A percentile compares a stretch with the other conserved stretches of the same genome.
These are phyloP conservation scores for Sibirionetta formosa DNA, from an alignment of 2,797 vertebrate species.

Conservation along the genomic window DNA sequence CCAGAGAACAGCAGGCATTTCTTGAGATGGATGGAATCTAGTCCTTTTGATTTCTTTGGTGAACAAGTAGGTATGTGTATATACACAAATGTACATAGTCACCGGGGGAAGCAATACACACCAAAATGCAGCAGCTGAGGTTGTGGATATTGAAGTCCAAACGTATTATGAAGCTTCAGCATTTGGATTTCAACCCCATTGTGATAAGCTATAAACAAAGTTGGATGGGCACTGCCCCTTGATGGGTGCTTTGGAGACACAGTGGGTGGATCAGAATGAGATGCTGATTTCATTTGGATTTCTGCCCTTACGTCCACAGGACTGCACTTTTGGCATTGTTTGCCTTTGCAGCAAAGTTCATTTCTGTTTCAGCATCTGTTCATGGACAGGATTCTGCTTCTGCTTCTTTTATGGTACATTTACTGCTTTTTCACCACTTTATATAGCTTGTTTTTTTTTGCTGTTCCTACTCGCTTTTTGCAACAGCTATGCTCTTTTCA, in stretches of 20 bases:
- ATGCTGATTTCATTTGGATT: constrained; percentile 50
- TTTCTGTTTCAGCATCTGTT: constrained; percentile 65
- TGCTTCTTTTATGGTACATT: background rate
- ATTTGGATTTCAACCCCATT: constrained; percentile 6
- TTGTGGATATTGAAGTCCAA: background rate
- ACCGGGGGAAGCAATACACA: background rate
- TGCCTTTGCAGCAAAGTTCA: constrained; percentile 14
- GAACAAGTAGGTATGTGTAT: background rate
- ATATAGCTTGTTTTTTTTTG: background rate
- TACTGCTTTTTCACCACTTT: background rate
- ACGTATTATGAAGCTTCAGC: background rate
- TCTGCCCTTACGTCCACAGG: constrained; percentile 39
- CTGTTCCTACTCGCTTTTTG: background rate
- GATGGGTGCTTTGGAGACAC: constrained; percentile 9
- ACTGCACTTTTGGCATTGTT: constrained; percentile 44
- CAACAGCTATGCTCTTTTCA: background rate
- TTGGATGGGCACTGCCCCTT: background rate
- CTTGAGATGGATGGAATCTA: background rate
- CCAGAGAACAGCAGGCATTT: background rate
- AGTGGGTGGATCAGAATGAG: background rate
- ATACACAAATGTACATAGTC: background rate
- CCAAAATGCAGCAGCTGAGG: background rate
- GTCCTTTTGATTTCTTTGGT: background rate
- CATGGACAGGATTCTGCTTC: background rate
- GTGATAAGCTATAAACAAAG: constrained; percentile 7